Base-by-base conservation (phyloP, 2,888 invertebrate genomes). In the Acronicta leporina region DNA sequence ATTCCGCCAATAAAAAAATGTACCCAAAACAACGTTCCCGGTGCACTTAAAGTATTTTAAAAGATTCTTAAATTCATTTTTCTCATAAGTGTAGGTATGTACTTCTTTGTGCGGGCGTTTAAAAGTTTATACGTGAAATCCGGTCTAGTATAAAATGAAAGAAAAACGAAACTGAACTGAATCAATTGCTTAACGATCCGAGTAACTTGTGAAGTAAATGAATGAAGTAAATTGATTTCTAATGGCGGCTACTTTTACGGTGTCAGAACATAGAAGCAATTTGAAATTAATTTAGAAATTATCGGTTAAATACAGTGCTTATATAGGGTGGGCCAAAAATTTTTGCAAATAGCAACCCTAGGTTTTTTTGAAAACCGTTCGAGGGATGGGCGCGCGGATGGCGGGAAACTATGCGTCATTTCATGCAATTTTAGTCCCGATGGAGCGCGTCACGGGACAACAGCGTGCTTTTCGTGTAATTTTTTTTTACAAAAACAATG, bases 201-300 rank as follows among this genome's bases (percentile, higher is more conserved):
- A 15, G 14, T 30, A 16, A 54, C 25, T 48, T 49, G 20, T 63
- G 13, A 45, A 46, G 45, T 45, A 41, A 49, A 49, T 14, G 33
- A 65, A 63, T 63, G 70, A 65, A 11, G 14, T 40, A 53, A 63
- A 69, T 65, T 53, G 9, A 38, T 65, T 63, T 69, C 20, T 63
- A 48, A 65, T 63, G 44, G n/a, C 20, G 0, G 33, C 42, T 42
- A 10, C 16, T 9, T 42, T 33, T 5, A 33, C 11, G 16, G 2
- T 11, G 16, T 11, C 10, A 16, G 3, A 10, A 16, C 9, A 10
- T 16, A 10, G 8, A 16, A 42, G 16, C 42, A 42, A n/a, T 42
- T 42, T 41, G 0, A 41, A 0, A 41, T 1, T n/a, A 54, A 49
- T 6, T 54, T 46, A 25, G 13, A 25, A 9, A 27, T 27, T 20